phyloP scores from a whole-genome alignment of 2,113 vertebrate species.

The Urocolius indicus region DNA sequence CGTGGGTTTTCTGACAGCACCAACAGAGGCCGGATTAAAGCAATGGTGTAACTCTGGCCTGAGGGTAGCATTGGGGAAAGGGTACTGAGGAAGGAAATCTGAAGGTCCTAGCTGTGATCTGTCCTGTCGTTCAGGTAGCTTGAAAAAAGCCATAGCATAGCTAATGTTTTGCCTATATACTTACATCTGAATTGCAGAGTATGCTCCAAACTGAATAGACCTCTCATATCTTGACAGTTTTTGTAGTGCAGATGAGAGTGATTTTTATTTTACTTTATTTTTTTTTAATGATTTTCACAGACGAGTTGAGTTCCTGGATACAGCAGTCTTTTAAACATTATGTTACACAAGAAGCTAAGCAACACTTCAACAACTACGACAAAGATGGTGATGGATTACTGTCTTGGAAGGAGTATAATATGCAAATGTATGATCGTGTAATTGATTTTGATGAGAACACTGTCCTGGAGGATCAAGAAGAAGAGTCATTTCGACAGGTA shows the following conservation, averaged over 20 bases:
- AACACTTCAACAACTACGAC: constrained; percentile 90
- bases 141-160: background rate
- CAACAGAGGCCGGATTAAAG: background rate
- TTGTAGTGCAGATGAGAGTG: background rate
- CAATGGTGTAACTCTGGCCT: background rate
- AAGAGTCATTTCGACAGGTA: constrained; percentile 92
- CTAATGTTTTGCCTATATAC: background rate
- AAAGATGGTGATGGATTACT: constrained; percentile 84
- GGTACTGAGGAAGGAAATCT: background rate
- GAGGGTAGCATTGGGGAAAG: background rate
- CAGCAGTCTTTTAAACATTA: constrained; percentile 93
- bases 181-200: background rate
- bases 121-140: background rate
- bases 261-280: background rate
- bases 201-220: background rate
- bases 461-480: constrained; percentile 87
- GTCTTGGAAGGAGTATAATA: constrained; percentile 94
- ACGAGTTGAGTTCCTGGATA: constrained; percentile 94
- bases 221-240: background rate
- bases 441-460: constrained; percentile 84
- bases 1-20: background rate
- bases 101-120: background rate
- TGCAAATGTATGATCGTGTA: constrained; percentile 85
- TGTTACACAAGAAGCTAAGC: constrained; percentile 89
- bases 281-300: constrained; percentile 72